These are phyloP conservation scores for Julus scanicus DNA, from an alignment of 2,888 invertebrate genomes.

Conservation along the genomic window DNA sequence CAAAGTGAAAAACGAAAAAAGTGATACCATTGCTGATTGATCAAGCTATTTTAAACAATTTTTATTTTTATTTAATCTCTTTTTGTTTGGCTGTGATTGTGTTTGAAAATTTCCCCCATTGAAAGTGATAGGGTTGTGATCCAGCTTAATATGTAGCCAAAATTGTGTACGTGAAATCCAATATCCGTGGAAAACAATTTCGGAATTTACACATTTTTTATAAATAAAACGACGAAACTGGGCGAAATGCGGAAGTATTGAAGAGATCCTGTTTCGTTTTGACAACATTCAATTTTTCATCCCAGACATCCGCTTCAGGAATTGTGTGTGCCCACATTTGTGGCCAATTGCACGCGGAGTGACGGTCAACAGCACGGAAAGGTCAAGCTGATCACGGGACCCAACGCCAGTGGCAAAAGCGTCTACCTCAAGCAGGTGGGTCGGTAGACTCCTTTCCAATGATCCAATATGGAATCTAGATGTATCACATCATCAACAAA, in stretches of 20 bases:
- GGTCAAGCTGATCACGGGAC: constrained; percentile 86
- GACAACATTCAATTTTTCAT: constrained; percentile 25
- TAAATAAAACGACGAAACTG: background rate
- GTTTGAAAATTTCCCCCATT: too few relatives aligned
- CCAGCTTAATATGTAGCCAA: too few relatives aligned
- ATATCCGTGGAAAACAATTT: background rate
- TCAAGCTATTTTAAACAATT: too few relatives aligned
- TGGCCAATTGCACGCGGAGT: constrained; percentile 78
- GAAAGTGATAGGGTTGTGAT: too few relatives aligned
- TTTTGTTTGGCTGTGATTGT: too few relatives aligned
- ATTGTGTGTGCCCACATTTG: constrained; percentile 74
- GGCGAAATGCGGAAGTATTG: background rate
- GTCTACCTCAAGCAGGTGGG: constrained; percentile 85
- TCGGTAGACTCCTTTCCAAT: too few relatives aligned
- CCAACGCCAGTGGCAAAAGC: constrained; percentile 93
- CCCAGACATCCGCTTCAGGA: constrained; percentile 82
- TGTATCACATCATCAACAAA: too few relatives aligned
- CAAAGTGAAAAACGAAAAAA: too few relatives aligned
- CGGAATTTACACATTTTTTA: background rate
- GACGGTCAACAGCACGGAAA: constrained; percentile 68
- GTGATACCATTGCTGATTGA: too few relatives aligned
- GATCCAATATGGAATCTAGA: too few relatives aligned
- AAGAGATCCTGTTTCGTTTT: background rate
- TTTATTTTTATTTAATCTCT: too few relatives aligned
- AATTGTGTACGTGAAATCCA: background rate